Base-by-base conservation (phyloP, 2,797 vertebrate genomes). In the Characodon lateralis region DNA sequence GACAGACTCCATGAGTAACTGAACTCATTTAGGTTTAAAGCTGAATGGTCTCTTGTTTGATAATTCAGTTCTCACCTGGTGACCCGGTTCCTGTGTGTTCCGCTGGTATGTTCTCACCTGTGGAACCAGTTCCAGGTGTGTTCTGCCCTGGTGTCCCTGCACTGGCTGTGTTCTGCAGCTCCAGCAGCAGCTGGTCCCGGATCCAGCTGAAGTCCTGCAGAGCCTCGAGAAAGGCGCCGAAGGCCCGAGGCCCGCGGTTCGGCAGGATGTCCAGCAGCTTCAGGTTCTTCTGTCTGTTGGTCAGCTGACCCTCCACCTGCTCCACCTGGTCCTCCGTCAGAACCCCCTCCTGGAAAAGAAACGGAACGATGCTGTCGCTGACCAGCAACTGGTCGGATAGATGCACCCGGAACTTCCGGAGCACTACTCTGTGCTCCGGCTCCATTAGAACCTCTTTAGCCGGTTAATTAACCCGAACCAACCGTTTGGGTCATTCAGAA, bases 161-260 rank as follows among this genome's bases (percentile, higher is more conserved):
- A 50, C 61, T 79, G 0, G 41, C 81, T 83, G 28, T 5, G 10
- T 41, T 89, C 41, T 91, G 92, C 35, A 92, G 89, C 71, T 96
- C 91, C 78, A 35, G 87, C 82, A 89, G 76, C 85, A 99, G 88
- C 20, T 89, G 90, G 20, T 97, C 95, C 84, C 91, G 91, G 31
- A 99, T 93, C 98, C 98, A 99, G 0, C 95, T 93, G 83, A 96
- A 98, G 56, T 98, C 97, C 1, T 96, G 93, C 74, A 99, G 92
- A 9, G 97, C 95, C 63, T 91, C 92, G 51, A 98, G 83, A 88
- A 99, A 98, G 0, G 50, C 56, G 13, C 81, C 73, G 75, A 98
- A 99, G 5, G 98, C 98, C 50, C 88, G 93, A 4, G 97, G 96
- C 2, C 98, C 98, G 75, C 98, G 95, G 78, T 76, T 92, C 26